Evolutionary conservation across 1,140 invertebrate species (phyloP).

Genomic region (Aphaenogaster rudis): DNA sequence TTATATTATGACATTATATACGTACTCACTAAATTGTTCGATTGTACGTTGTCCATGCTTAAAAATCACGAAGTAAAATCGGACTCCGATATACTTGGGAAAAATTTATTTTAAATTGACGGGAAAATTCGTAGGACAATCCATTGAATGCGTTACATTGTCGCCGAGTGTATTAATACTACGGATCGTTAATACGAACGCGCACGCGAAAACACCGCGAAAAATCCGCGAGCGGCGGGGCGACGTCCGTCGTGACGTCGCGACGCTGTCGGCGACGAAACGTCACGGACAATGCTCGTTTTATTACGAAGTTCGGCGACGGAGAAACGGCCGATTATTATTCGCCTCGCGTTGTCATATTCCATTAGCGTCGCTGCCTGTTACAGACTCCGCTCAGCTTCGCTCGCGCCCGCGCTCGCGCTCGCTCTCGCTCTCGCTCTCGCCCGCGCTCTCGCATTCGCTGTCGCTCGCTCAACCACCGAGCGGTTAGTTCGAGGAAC

Average conservation of each 20-base stretch:
- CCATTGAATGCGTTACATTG: background rate
- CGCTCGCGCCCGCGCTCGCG: conserved; percentile 35
- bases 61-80: background rate
- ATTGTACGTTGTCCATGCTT: background rate
- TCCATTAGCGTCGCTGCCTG: conserved; percentile 82
- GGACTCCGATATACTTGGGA: background rate
- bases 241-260: conserved; percentile 61
- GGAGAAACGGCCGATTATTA: conserved; percentile 82
- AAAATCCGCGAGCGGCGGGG: conserved; percentile 62
- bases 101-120: background rate
- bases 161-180: conserved; percentile 8
- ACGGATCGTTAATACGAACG: conserved; percentile 25
- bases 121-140: background rate
- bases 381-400: conserved; percentile 78
- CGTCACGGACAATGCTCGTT: conserved; percentile 82
- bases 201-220: conserved; percentile 37
- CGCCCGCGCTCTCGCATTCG: conserved; percentile 23
- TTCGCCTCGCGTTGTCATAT: conserved; percentile 82
- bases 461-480: conserved; percentile 56
- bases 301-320: conserved; percentile 78
- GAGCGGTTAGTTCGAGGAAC: conserved; percentile 80
- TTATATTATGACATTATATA: too few species aligned
- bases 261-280: conserved; percentile 70
- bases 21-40: background rate
- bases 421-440: conserved; percentile 11